Evolutionary conservation across 2,113 vertebrate genomes (phyloP), one percentile per base, ranked within the genome.

Genomic region (Catharus bicknelli): DNA sequence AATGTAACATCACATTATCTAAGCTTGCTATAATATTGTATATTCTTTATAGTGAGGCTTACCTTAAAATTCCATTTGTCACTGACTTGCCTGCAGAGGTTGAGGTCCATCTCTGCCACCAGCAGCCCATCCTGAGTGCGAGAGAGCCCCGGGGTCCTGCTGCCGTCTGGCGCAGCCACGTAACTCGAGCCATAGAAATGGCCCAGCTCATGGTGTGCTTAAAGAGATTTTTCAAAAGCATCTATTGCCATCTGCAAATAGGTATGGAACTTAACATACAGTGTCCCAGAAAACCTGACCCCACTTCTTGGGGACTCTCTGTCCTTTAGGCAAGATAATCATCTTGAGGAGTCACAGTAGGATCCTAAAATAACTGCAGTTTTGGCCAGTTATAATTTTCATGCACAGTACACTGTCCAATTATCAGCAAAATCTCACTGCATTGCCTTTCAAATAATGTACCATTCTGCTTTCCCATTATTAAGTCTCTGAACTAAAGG

Each of bases 51-150:
- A 76, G 22, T 34, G 21, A 88, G 29, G 17, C 97, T 84, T 91
- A 99, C 99, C 98, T 99, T 99, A 62, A 99, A 99, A 95, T 97
- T 98, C 99, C 99, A 99, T 70, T 98, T 97, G 88, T 99, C 99
- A 11, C 97, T 96, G n/a, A 98, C 97, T 95, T 99, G 99, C 48
- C 98, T 97, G 95, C 99, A 99, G 25, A 99, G 98, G 94, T 99
- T 99, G 12, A 99, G 98, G 94, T 99, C 98, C 94, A 99, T 93
- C 86, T 99, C 98, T 1, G 97, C 96, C 27, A 99, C 98, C 30
- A 99, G 96, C 16, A 99, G 97, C 19, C 99, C 99, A 2, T 99
- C 99, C 10, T 22, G 94, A 51, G 96, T 98, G 40, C 99, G 98
- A 8, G 99, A 99, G 38, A 99, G 98, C 5, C 99, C 99, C 0